Base-by-base conservation (phyloP, 2,888 invertebrate genomes). In the Platynereis dumerilii region DNA sequence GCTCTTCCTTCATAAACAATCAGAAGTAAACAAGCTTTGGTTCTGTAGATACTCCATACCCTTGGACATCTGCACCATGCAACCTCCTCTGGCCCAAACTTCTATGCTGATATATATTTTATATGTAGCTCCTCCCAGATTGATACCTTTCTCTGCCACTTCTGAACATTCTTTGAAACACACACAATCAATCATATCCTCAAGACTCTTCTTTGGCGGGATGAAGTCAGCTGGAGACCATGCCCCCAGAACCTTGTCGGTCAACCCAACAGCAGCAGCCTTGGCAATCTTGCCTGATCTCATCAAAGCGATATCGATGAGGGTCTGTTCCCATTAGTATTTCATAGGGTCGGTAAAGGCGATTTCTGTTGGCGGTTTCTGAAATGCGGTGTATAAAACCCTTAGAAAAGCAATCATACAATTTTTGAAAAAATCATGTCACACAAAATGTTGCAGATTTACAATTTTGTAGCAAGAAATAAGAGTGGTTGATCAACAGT, bases 191-290 rank as follows among this genome's bases (percentile, higher is more conserved):
- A 48, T n/a, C 20, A 48, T 5, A n/a, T 48, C 61, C 61, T 61
- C 28, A 15, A 61, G 28, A 27, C 17, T 54, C 26, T 61, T 34
- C 2, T 54, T 61, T 24, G 28, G 39, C 1, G 61, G 61, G n/a
- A 53, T 53, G 61, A 61, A 61, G 55, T 61, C 55, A 22, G 61
- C 53, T 3, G 61, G 61, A n/a, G 61, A 17, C 61, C 61, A 61
- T 1, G 61, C 61, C 39, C 52, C 39, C 17, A 61, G 61, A 12
- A 42, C 61, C 7, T 39, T 34, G 26, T 61, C 61, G 26, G 39
- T 27, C 34, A 34, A 12, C 2, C 61, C 61, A 7, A 61, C 29
- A 2, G 54, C 54, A 22, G 61, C 61, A 3, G 55, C 55, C 55
- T 61, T 61, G 2, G 22, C 27, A 26, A 61, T 54, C 20, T 29